Evolutionary conservation across 2,797 vertebrate species (phyloP), one percentile per base, ranked within the genome.

Genomic region (Carapus acus): DNA sequence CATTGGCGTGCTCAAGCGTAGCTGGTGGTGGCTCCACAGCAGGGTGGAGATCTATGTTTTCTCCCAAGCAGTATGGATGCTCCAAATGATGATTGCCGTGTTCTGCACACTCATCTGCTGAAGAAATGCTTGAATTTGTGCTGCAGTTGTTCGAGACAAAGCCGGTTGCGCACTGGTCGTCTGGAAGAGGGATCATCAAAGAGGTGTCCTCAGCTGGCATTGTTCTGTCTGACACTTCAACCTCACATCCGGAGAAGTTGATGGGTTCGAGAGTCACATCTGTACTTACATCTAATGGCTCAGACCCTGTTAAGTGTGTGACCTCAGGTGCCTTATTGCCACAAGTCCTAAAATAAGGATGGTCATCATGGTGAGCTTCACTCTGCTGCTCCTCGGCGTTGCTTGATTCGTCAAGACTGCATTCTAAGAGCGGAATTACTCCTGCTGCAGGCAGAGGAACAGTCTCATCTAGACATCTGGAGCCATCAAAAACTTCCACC

Each of bases 241-340:
- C 42, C 58, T 82, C 81, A 4, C 69, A 69, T n/a, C 82, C 86
- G 8, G 56, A 52, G 62, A 78, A 84, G 63, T 62, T 51, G 21
- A 84, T 62, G 14, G 68, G 68, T 66, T 83, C 80, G 4, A 81
- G 77, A 8, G 75, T 85, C 23, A 78, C 12, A 8, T 83, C 64
- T n/a, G 16, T 8, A 59, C 14, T 15, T 24, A 9, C 49, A 16
- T 21, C 7, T 42, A 43, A 12, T 2, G 18, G 49, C 19, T 65
- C 61, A 40, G 61, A 60, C 12, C 19, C 48, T 7, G 20, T 36
- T 20, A 39, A 2, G 7, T 29, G 23, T 20, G 44, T 1, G 7
- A 18, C 19, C 33, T 49, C 39, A 44, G 43, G 8, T 48, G 36
- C 22, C 15, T 34, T 1, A 14, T 7, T 18, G 16, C 41, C 51